Percentiles rank a stretch among this genome's conserved stretches.
Evolutionary conservation across 2,797 vertebrate genomes (phyloP).

Genomic region (Poecilia gillii): DNA sequence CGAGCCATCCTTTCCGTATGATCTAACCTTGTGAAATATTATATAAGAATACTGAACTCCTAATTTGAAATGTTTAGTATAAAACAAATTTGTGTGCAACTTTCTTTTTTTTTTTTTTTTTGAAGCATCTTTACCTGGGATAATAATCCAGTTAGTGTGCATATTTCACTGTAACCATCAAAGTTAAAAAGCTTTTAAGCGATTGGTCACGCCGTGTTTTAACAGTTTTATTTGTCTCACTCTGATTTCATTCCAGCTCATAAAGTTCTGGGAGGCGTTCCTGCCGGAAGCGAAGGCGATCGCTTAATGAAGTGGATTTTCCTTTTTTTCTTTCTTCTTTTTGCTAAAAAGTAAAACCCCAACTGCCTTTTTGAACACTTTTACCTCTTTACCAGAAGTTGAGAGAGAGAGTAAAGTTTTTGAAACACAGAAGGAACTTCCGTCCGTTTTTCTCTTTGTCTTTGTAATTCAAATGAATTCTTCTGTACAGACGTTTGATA

Average conservation of each 20-base stretch:
- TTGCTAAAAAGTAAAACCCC: constrained; percentile 44
- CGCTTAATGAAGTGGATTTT: constrained; percentile 82
- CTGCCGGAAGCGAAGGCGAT: constrained; percentile 96
- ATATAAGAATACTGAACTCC: not conserved
- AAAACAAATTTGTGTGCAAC: too few species aligned
- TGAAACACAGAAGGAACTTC: constrained; percentile 65
- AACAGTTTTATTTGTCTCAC: constrained; percentile 16
- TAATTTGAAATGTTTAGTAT: not conserved
- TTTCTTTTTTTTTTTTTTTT: not conserved
- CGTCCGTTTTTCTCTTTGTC: constrained; percentile 59
- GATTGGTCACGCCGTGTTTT: not conserved
- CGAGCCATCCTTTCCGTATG: not conserved
- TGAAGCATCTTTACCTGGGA: not conserved
- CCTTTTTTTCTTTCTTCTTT: constrained; percentile 20
- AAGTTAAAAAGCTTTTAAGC: not conserved
- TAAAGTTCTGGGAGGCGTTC: constrained; percentile 98
- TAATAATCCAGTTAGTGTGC: not conserved
- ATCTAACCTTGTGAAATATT: not conserved
- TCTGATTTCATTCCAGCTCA: constrained; percentile 80
- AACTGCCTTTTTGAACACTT: constrained; percentile 87
- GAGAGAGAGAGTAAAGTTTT: constrained; percentile 59
- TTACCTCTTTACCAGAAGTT: constrained; percentile 82
- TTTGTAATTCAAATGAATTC: constrained; percentile 64
- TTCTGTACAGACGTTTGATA: constrained; percentile 71
- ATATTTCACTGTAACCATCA: not conserved